Evolutionary conservation across 2,113 vertebrate species (phyloP).

Genomic region (Vidua chalybeata): DNA sequence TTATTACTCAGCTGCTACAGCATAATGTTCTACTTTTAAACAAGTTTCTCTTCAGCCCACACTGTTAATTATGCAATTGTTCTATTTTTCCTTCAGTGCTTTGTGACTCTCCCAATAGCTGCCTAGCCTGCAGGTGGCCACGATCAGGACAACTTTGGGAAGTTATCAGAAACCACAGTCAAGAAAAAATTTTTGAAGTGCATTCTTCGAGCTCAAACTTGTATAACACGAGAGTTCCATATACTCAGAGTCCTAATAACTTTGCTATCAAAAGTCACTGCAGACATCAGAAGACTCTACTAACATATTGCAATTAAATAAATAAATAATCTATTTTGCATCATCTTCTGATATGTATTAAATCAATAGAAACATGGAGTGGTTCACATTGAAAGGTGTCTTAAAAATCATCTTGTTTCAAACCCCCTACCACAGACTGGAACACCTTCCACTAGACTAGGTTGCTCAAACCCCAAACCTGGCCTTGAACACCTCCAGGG

Average conservation of each 20-base stretch:
- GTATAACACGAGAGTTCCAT: fast-evolving
- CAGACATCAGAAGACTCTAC: not conserved
- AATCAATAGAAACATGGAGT: not conserved
- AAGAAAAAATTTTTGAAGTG: not conserved
- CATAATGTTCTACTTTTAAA: not conserved
- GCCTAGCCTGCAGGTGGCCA: not conserved
- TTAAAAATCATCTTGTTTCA: not conserved
- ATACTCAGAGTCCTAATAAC: not conserved
- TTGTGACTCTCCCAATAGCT: not conserved
- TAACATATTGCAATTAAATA: not conserved
- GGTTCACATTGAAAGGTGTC: not conserved
- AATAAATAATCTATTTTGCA: not conserved
- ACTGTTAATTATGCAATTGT: not conserved
- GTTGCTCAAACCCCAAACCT: not conserved
- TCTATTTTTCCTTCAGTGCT: not conserved
- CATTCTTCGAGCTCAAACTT: not conserved
- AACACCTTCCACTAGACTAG: not conserved
- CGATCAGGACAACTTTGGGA: not conserved
- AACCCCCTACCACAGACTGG: not conserved
- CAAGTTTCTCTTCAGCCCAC: not conserved
- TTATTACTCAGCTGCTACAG: not conserved
- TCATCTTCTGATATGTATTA: not conserved
- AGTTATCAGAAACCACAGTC: not conserved
- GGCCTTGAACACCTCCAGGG: not conserved
- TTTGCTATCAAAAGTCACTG: not conserved